phyloP scores from a whole-genome alignment of 2,113 vertebrate genomes.

The Brienomyrus longianalis region DNA sequence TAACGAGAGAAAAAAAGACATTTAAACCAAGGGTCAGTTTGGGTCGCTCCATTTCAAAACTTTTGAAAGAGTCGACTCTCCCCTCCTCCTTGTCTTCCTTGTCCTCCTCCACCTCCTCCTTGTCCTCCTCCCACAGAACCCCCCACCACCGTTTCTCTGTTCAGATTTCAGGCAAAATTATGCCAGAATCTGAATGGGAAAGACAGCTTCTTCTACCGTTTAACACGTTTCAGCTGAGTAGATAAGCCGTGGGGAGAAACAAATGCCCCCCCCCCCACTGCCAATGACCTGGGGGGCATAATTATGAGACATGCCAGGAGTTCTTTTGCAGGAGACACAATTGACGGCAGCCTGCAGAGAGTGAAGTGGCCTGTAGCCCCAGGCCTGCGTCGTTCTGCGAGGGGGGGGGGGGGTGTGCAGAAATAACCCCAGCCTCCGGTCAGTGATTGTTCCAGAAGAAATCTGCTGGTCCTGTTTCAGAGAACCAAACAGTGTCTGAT shows the following conservation, averaged over 20 bases:
- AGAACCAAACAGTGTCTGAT: not conserved
- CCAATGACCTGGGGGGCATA: not conserved
- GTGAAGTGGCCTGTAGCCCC: constrained; percentile 1
- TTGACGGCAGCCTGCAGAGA: constrained; percentile 10
- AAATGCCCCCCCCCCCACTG: not conserved
- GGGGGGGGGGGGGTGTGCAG: not conserved
- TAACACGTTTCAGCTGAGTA: not conserved
- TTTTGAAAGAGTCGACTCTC: not conserved
- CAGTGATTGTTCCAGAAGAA: not conserved
- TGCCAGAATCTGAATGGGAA: not conserved
- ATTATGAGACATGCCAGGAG: constrained; percentile 17
- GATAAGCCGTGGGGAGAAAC: not conserved
- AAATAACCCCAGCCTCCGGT: not conserved
- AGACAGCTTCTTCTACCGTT: not conserved
- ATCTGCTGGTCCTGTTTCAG: not conserved
- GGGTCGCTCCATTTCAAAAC: not conserved
- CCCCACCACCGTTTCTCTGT: not conserved
- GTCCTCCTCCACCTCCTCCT: not conserved
- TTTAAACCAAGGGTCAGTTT: not conserved
- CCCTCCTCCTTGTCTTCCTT: not conserved
- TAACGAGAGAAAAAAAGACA: not conserved
- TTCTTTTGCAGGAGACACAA: constrained; percentile 13
- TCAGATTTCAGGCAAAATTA: not conserved
- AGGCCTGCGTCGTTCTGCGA: not conserved
- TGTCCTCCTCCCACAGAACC: not conserved